Evolutionary conservation across 2,888 invertebrate genomes (phyloP).

Genomic region (Anoplius nigerrimus): DNA sequence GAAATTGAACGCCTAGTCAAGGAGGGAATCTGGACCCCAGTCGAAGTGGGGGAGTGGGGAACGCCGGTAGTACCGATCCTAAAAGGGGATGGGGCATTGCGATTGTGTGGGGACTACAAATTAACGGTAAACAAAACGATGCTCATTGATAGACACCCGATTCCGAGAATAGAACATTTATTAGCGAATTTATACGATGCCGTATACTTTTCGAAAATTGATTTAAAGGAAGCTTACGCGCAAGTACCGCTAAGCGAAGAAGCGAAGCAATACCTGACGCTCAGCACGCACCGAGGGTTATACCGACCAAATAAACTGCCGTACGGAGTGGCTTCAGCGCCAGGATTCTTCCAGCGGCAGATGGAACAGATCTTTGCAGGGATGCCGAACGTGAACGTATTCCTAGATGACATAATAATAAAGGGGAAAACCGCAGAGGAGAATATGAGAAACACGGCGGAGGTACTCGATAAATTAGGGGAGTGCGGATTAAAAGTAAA

Average conservation of each 20-base stretch:
- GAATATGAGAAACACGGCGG: conserved; percentile 45
- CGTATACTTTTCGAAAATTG: conserved; percentile 51
- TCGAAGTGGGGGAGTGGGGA: conserved; percentile 60
- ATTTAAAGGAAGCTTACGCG: conserved; percentile 36
- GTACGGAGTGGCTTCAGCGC: conserved; percentile 26
- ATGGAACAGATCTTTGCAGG: conserved; percentile 26
- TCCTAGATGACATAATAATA: conserved; percentile 46
- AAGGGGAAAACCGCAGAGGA: conserved; percentile 42
- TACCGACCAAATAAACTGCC: conserved; percentile 20
- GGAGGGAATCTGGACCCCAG: conserved; percentile 40
- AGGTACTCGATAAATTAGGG: no score
- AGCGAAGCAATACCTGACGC: conserved; percentile 24
- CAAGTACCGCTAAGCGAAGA: conserved; percentile 29
- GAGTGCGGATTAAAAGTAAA: conserved; percentile 46
- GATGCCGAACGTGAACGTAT: conserved; percentile 32
- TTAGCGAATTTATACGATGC: conserved; percentile 55
- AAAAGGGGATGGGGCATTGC: conserved; percentile 52
- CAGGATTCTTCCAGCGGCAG: conserved; percentile 34
- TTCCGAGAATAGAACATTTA: conserved; percentile 50
- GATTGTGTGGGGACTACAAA: conserved; percentile 56
- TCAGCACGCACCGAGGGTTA: conserved; percentile 34
- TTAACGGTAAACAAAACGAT: conserved; percentile 54
- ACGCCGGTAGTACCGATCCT: conserved; percentile 63
- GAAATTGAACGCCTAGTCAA: conserved; percentile 34
- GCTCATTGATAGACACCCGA: conserved; percentile 54